Conservation (phyloP, 2,888 invertebrate species). For the Biston betularia region DNA sequence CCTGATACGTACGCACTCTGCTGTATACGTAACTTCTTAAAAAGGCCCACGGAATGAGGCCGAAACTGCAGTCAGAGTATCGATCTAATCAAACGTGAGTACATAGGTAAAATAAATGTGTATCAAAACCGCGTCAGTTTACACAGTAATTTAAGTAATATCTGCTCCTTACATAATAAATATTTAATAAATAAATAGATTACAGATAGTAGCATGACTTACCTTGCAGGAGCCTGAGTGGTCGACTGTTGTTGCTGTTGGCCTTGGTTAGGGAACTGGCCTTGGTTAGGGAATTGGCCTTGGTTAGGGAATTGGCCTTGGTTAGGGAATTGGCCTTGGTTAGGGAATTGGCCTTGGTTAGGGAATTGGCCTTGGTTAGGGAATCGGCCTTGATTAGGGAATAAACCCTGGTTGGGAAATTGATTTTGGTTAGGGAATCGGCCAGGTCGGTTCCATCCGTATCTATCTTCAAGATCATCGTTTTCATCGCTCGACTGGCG, state of each 20-base stretch:
- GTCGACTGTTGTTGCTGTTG: conserved; percentile 28
- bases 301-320: conserved; percentile 42
- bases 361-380: conserved; percentile 41
- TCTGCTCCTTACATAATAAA: too few species aligned
- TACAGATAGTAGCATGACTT: conserved; percentile 25
- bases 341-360: conserved; percentile 37
- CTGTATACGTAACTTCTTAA: too few species aligned
- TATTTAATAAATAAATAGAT: too few species aligned
- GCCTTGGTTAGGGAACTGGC: conserved; percentile 38
- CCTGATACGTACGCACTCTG: too few species aligned
- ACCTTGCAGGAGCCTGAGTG: conserved; percentile 40
- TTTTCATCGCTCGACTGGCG: conserved; percentile 50
- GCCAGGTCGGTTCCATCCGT: conserved; percentile 53
- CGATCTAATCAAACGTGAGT: too few species aligned
- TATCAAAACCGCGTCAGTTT: too few species aligned
- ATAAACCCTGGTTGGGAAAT: conserved; percentile 36
- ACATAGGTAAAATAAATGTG: too few species aligned
- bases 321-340: conserved; percentile 34
- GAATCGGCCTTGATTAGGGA: conserved; percentile 33
- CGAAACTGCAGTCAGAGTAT: too few species aligned
- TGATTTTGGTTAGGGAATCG: conserved; percentile 41
- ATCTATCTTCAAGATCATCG: conserved; percentile 66
- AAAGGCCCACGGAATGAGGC: too few species aligned
- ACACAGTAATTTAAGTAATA: too few species aligned
- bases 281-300: conserved; percentile 36